Base-by-base conservation (phyloP, 1,140 invertebrate genomes). In the Zaprionus vittiger region DNA sequence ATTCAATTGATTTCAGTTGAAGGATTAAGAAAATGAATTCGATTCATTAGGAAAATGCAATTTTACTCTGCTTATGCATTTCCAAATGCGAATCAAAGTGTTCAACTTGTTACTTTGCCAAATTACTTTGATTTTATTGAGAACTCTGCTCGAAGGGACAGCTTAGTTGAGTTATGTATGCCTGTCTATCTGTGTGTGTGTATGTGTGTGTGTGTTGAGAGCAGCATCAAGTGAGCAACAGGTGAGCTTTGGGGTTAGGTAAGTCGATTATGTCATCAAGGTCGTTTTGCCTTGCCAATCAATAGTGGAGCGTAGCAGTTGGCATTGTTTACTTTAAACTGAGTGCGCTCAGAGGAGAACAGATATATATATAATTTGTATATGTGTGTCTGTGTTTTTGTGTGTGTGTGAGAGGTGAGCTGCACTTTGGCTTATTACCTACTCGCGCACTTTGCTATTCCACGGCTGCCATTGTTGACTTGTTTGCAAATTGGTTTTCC, bases 401-500 rank as follows among this genome's bases (percentile, higher is more conserved):
- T 59, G 26, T 54, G 47, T 63, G 49, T 26, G 34, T 28, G 14
- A 26, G 52, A 62, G 34, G 28, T 59, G 22, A 24, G 54, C 74
- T 89, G 83, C 83, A 87, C 84, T 89, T 76, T 69, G 80, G 64
- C 68, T 89, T 87, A 87, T 89, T 89, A 82, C 79, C 78, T 72
- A 83, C 71, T 66, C 74, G 75, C 74, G 72, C 62, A 79, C 70
- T 76, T 68, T 57, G 80, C 78, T 63, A 74, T 85, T 79, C 63
- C 69, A 17, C 26, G 20, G 37, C 34, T 60, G 66, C 47, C 76
- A 80, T 89, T 89, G 81, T 85, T 90, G 85, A 85, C 79, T 90
- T 90, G 79, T 89, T 90, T 90, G 86, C 81, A 90, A 90, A 90
- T 90, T 90, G 85, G 86, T 90, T 90, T 89, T 79, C 59, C 41